A percentile compares a stretch with the other conserved stretches of the same genome.
These are phyloP conservation scores for Pempheris klunzingeri DNA, from an alignment of 2,797 vertebrate genomes.

Conservation along the genomic window DNA sequence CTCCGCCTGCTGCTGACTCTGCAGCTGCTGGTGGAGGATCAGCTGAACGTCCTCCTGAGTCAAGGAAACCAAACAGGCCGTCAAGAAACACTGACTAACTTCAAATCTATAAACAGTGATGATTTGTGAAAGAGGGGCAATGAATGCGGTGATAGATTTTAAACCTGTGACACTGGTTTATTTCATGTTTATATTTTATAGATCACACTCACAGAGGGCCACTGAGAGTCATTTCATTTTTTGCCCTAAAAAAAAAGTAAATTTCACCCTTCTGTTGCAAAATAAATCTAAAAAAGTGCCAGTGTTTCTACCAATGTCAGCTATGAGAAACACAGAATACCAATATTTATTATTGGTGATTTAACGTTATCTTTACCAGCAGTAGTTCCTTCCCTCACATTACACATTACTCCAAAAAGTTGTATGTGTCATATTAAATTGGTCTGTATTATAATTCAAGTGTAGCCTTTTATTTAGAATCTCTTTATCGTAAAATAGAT, in stretches of 20 bases:
- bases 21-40: slow-evolving; percentile 85
- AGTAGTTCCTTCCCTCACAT: background rate
- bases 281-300: background rate
- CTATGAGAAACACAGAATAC: background rate
- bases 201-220: too few species aligned
- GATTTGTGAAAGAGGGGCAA: background rate
- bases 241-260: background rate
- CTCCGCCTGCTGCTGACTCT: slow-evolving; percentile 84
- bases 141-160: background rate
- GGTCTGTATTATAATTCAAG: background rate
- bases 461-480: background rate
- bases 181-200: too few species aligned
- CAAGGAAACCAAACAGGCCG: background rate
- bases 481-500: background rate
- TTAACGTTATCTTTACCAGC: background rate
- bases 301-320: too few species aligned
- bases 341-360: background rate
- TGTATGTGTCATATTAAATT: background rate
- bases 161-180: too few species aligned
- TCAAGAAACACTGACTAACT: slow-evolving; percentile 1
- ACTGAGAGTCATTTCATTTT: background rate
- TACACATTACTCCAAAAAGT: background rate
- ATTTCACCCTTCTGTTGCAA: background rate
- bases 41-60: slow-evolving; percentile 88
- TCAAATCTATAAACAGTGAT: background rate